Conservation (phyloP, 2,113 vertebrate species). For the Lophius piscatorius region DNA sequence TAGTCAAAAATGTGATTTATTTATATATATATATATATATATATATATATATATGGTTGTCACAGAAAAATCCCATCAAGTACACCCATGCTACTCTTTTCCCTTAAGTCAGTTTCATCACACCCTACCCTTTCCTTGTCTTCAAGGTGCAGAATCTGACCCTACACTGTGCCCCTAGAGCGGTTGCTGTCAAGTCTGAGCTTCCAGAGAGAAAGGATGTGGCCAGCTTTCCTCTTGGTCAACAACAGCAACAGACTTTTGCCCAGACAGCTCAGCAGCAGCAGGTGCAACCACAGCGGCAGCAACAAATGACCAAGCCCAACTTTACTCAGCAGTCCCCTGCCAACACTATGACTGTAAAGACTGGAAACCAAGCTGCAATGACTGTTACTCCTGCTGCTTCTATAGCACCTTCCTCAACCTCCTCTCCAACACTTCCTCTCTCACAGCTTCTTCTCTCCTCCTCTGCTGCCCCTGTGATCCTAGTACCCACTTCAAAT, state of each 20-base stretch:
- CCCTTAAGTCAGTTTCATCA: too few species aligned
- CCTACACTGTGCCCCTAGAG: constrained; percentile 75
- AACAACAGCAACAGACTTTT: constrained; percentile 82
- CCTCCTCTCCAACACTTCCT: constrained; percentile 80
- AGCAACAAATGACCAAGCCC: constrained; percentile 80
- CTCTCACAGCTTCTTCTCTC: constrained; percentile 92
- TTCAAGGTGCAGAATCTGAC: constrained; percentile 81
- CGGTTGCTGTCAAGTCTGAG: constrained; percentile 76
- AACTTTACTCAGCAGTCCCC: constrained; percentile 65
- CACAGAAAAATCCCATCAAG: too few species aligned
- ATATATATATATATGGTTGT: too few species aligned
- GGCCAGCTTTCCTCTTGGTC: constrained; percentile 85
- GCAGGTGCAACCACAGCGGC: constrained; percentile 77
- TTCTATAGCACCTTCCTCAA: constrained; percentile 62
- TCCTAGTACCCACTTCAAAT: constrained; percentile 80
- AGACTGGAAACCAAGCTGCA: constrained; percentile 65
- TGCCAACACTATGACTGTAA: constrained; percentile 60
- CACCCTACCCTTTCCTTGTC: background rate
- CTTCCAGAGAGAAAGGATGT: constrained; percentile 78
- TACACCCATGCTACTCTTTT: too few species aligned
- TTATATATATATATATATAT: too few species aligned
- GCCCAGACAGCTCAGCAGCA: constrained; percentile 81
- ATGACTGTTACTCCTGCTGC: constrained; percentile 61
- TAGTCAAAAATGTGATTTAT: too few species aligned
- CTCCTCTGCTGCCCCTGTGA: constrained; percentile 81